These are phyloP conservation scores for Muscicapa comitata DNA, from an alignment of 2,797 vertebrate species.

Conservation along the genomic window DNA sequence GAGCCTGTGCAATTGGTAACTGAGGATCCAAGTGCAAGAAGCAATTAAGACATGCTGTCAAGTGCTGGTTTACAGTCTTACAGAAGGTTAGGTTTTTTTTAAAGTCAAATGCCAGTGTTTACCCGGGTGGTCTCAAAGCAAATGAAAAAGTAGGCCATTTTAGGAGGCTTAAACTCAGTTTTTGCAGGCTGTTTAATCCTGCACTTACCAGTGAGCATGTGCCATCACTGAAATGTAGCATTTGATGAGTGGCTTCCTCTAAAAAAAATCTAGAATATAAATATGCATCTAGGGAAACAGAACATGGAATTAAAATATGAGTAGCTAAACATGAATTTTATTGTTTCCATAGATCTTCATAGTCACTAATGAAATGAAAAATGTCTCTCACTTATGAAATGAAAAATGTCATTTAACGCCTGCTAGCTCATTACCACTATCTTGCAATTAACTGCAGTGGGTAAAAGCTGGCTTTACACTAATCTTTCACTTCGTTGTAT, in stretches of 20 bases:
- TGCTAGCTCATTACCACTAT: not conserved
- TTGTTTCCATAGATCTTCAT: not conserved
- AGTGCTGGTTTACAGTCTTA: not conserved
- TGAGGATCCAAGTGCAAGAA: not conserved
- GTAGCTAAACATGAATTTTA: not conserved
- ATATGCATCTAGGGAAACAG: not conserved
- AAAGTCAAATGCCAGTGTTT: not conserved
- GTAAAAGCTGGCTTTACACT: not conserved
- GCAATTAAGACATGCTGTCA: not conserved
- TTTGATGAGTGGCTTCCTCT: not conserved
- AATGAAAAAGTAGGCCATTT: not conserved
- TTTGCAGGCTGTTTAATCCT: not conserved
- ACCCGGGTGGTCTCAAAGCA: not conserved
- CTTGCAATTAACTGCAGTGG: not conserved
- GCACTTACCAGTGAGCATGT: not conserved
- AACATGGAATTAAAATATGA: not conserved
- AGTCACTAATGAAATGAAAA: not conserved
- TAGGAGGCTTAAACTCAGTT: not conserved
- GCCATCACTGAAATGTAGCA: not conserved
- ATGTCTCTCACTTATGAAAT: not conserved
- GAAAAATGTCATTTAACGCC: not conserved
- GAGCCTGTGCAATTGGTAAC: not conserved
- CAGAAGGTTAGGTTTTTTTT: not conserved
- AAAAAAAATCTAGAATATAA: not conserved
- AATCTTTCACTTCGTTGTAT: not conserved